Evolutionary conservation across 2,797 vertebrate species (phyloP), one percentile per base, ranked within the genome.

Genomic region (Coendou prehensilis): DNA sequence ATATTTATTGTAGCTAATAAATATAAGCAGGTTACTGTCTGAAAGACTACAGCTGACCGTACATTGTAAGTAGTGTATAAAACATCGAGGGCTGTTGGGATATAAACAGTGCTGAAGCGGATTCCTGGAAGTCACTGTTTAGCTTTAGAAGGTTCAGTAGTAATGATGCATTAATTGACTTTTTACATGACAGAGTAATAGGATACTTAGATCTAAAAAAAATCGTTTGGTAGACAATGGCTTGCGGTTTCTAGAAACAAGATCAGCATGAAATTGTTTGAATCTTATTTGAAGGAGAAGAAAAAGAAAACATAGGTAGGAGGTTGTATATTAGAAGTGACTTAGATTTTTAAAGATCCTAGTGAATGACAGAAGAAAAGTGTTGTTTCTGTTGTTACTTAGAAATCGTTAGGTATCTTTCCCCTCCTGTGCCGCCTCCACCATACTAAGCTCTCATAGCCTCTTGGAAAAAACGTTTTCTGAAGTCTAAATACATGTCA

Each of bases 81-180:
- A 96, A 85, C 47, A 30, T 79, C 63, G 94, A 93, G 92, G 95
- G n/a, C 85, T 97, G 82, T 98, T 96, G 83, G 93, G 95, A 93
- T 84, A 41, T 92, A 89, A 97, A 89, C 57, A 90, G 1, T 85
- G 92, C 96, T 95, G 92, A 96, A 61, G 91, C 78, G 37, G 64
- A 61, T 98, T 98, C 83, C 91, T 85, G 93, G 97, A 98, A 98
- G 97, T 97, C 97, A 63, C 71, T 97, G 71, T 95, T 97, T 64
- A 10, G 9, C 54, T 85, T 97, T 94, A 95, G 95, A 96, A 95
- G 82, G 97, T 94, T 97, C 97, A 93, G 94, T 97, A 96, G 96
- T 98, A 98, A 93, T 23, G 79, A 91, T 96, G 96, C 87, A 93
- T 98, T 98, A 98, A 98, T 98, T 98, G 98, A 98, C 98, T 98